Percentiles rank a stretch among this genome's conserved stretches.
Conservation (phyloP, 2,113 vertebrate genomes). For the Empidonax traillii region DNA sequence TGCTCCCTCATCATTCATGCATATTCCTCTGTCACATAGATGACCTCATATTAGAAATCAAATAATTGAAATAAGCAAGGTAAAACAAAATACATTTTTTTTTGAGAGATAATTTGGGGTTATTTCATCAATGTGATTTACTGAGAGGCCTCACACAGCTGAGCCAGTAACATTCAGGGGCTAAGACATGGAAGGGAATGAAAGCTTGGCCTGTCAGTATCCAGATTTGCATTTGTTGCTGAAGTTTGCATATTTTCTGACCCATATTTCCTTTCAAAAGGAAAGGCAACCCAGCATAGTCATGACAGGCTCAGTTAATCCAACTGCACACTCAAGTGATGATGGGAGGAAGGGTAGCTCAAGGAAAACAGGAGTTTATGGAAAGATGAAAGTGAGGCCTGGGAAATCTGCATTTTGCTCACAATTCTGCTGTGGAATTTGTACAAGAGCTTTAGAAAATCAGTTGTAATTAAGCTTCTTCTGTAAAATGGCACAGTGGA, state of each 20-base stretch:
- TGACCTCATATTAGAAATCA: not conserved
- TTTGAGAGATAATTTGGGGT: not conserved
- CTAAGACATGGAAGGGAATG: not conserved
- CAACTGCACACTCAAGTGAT: not conserved
- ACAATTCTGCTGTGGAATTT: not conserved
- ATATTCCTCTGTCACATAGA: not conserved
- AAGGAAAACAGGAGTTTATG: not conserved
- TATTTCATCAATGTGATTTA: not conserved
- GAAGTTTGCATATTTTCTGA: not conserved
- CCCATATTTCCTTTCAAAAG: not conserved
- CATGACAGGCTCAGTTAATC: not conserved
- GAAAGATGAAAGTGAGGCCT: not conserved
- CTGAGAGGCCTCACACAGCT: fast-evolving
- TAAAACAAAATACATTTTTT: not conserved
- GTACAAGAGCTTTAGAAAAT: not conserved
- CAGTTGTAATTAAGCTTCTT: not conserved
- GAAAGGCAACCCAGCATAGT: not conserved
- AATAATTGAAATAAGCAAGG: fast-evolving
- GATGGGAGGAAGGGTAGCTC: not conserved
- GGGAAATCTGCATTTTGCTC: not conserved
- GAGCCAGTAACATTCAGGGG: not conserved
- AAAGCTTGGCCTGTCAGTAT: not conserved
- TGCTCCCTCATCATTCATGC: fast-evolving
- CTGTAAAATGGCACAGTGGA: not conserved
- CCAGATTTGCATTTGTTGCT: not conserved